Evolutionary conservation across 2,888 invertebrate species (phyloP).

Genomic region (Sarcophaga caerulescens): DNA sequence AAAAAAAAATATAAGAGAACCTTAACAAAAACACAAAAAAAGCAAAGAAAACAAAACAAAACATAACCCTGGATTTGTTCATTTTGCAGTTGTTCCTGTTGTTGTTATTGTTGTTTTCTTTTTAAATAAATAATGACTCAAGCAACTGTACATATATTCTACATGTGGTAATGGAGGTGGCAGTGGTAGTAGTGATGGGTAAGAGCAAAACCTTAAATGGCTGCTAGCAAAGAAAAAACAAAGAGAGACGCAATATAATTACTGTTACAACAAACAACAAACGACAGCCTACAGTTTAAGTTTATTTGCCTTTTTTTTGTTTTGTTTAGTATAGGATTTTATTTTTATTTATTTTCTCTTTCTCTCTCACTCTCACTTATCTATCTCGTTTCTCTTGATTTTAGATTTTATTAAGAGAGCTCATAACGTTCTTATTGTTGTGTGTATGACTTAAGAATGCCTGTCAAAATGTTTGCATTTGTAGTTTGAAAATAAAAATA

Average conservation of each 20-base stretch:
- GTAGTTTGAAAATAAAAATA: neutral
- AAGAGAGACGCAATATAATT: conserved; percentile 4
- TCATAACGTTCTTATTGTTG: neutral
- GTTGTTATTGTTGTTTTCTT: neutral
- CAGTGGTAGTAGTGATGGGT: neutral
- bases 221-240: neutral
- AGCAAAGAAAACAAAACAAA: neutral
- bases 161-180: too few species aligned
- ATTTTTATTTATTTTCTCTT: neutral
- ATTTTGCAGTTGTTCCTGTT: neutral
- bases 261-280: conserved; percentile 2
- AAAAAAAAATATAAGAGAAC: too few species aligned
- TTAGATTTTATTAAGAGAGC: conserved; percentile 17
- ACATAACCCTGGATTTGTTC: neutral
- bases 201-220: too few species aligned
- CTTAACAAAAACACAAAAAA: neutral
- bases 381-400: neutral
- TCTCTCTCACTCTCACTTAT: neutral
- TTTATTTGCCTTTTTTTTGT: neutral
- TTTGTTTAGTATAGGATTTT: neutral
- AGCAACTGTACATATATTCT: neutral
- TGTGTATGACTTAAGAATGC: neutral
- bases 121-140: neutral
- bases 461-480: neutral
- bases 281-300: neutral